phyloP scores from a whole-genome alignment of 2,888 invertebrate genomes.

The Syrphus vitripennis region DNA sequence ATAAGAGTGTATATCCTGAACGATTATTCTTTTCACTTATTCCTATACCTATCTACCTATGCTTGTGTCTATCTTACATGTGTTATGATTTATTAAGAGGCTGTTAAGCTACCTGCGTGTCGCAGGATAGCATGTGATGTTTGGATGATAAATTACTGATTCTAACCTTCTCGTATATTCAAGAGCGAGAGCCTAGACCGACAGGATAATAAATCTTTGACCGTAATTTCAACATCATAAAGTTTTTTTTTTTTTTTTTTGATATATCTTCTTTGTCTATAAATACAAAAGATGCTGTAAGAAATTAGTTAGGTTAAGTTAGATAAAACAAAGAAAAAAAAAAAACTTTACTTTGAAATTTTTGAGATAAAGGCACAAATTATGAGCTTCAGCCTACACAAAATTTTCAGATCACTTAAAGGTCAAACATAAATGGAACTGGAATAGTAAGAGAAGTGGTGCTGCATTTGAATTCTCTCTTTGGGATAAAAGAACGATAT shows the following conservation, averaged over 20 bases:
- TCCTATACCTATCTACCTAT: neutral
- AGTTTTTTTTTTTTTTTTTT: neutral
- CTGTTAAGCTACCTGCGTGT: slow-evolving; percentile 66
- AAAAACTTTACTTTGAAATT: neutral
- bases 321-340: neutral
- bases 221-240: neutral
- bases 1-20: neutral
- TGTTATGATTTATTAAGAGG: slow-evolving; percentile 55
- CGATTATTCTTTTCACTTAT: slow-evolving; percentile 10
- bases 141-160: slow-evolving; percentile 57
- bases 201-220: slow-evolving; percentile 11
- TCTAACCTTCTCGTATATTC: slow-evolving; percentile 24
- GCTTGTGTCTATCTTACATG: slow-evolving; percentile 18
- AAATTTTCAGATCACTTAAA: neutral
- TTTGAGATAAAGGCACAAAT: neutral
- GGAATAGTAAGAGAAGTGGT: too few relatives aligned
- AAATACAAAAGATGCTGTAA: neutral
- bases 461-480: too few relatives aligned
- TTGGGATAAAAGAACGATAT: too few relatives aligned
- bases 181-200: neutral
- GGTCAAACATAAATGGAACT: neutral
- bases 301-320: neutral
- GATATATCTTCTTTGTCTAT: neutral
- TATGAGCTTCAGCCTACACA: neutral
- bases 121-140: slow-evolving; percentile 43